Evolutionary conservation across 2,113 vertebrate genomes (phyloP), one percentile per base, ranked within the genome.

Genomic region (Carettochelys insculpta): DNA sequence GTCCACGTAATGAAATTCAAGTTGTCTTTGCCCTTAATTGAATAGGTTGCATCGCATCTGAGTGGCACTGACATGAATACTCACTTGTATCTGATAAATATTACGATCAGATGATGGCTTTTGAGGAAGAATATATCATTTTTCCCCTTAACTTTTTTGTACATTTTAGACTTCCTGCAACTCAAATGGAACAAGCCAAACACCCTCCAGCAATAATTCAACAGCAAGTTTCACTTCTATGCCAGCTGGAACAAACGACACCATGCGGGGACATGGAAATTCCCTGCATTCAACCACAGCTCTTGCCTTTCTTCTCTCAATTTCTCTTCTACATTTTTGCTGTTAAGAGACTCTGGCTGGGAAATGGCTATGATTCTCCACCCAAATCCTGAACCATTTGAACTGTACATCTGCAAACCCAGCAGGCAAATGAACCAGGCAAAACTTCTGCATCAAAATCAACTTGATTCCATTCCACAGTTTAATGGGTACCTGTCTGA

Each of bases 311-410:
- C n/a, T 97, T 81, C 75, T 98, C 84, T 97, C 92, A 0, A 38
- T 98, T 93, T 98, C 97, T 92, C 95, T 98, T 77, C 95, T 98
- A 61, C 97, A 98, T 88, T 93, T 98, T 95, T 98, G 96, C 97
- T 98, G 97, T 94, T 98, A 97, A 97, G 95, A 97, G 96, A 98
- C 96, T 97, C 90, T 87, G 95, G 92, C 96, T 95, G 97, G 97
- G 95, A 96, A 97, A 94, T 91, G 85, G 94, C 96, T 95, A 88
- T 86, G 85, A 91, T 97, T 97, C 92, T 94, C 85, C 77, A 52
- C 83, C 92, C 90, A 7, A 68, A 96, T 94, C 96, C 95, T 95
- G 93, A 97, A 92, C 82, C 94, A 88, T 86, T 87, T 90, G 87
- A 95, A 87, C 96, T 94, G 96, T 88, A 90, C 11, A 82, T 93